Evolutionary conservation across 2,888 invertebrate species (phyloP).

Genomic region (Cryptosula pallasiana): DNA sequence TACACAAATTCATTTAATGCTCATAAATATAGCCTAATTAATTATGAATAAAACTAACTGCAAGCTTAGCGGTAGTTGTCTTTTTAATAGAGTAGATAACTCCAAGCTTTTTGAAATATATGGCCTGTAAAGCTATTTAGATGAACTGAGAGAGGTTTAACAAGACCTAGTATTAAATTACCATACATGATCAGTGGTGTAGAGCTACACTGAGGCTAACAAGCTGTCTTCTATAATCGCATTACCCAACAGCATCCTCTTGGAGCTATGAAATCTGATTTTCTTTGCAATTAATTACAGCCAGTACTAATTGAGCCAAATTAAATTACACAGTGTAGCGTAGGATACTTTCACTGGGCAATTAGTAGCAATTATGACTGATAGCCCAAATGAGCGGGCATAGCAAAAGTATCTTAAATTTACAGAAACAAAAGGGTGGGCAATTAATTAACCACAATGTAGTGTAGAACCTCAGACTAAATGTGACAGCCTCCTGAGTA

Average conservation of each 20-base stretch:
- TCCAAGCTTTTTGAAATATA: too few relatives aligned
- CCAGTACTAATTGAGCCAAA: constrained; percentile 13
- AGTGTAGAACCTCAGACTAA: too few relatives aligned
- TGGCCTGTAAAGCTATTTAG: too few relatives aligned
- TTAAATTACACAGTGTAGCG: constrained; percentile 7
- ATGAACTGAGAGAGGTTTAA: too few relatives aligned
- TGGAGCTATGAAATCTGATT: not conserved
- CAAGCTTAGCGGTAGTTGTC: too few relatives aligned
- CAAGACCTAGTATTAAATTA: not conserved
- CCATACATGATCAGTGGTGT: not conserved
- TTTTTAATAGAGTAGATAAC: too few relatives aligned
- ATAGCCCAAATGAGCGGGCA: not conserved
- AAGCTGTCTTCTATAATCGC: not conserved
- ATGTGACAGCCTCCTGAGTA: too few relatives aligned
- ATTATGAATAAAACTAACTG: too few relatives aligned
- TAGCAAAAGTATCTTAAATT: not conserved
- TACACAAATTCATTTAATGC: too few relatives aligned
- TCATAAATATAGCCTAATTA: too few relatives aligned
- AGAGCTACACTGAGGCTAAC: too few relatives aligned
- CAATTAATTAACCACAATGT: too few relatives aligned
- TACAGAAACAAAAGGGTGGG: not conserved
- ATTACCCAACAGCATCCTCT: not conserved
- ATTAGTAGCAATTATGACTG: constrained; percentile 15
- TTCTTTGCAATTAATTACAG: constrained; percentile 19
- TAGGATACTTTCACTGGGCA: not conserved